Evolutionary conservation across 2,113 vertebrate genomes (phyloP), one percentile per base, ranked within the genome.

Genomic region (Brienomyrus brachyistius): DNA sequence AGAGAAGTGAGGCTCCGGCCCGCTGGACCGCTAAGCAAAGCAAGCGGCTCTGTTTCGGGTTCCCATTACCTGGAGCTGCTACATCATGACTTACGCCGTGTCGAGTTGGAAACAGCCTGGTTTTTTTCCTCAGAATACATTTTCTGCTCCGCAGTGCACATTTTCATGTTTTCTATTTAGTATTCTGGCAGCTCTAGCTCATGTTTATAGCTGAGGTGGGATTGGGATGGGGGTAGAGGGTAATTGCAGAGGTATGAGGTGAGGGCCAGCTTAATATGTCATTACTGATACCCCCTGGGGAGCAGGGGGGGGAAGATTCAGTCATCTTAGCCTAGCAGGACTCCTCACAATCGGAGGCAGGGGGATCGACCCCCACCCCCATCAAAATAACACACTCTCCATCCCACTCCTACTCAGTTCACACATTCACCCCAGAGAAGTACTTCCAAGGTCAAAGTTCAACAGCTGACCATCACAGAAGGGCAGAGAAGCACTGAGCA

Each of bases 191-290:
- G 40, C 45, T 84, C 10, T 48, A 17, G 45, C 82, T 47, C 1
- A 48, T 84, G 82, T 48, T 47, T 84, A 21, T 48, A 21, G 82
- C 45, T 48, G 19, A 48, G 82, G 40, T 23, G 50, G 27, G 48
- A 21, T 52, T 50, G 3, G 35, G 40, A 51, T 35, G 35, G 70
- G 88, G n/a, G 45, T 31, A 4, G 74, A 2, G 17, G 48, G 48
- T 40, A 54, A 82, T 56, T 83, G 88, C 45, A 47, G 23, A 51
- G 62, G 62, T 77, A 48, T 52, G 74, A 89, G 51, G 74, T 89
- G 50, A 82, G 50, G 23, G 13, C 45, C 88, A 74, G 88, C n/a
- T 50, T 74, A 74, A 88, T 88, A 31, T 88, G 54, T 17, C 27
- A 88, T 88, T 15, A 10, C 35, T 87, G 51, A 31, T 13, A 40